Conservation (phyloP, 2,888 invertebrate species). For the Eupithecia exiguata region DNA sequence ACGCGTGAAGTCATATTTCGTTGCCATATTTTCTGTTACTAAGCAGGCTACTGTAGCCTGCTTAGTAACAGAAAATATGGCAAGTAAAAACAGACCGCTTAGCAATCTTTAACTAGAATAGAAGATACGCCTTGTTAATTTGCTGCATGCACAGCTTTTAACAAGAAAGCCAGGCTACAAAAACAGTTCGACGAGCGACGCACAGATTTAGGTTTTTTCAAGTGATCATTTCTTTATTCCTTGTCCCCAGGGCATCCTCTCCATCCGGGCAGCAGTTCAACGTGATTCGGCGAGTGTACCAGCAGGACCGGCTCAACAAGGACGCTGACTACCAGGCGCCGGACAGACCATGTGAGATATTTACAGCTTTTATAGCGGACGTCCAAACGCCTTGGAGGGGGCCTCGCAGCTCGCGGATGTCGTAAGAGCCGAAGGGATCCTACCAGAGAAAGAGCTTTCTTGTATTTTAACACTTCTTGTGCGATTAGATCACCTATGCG, state of each 20-base stretch:
- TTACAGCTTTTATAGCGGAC: background rate
- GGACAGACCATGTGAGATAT: slow-evolving; percentile 66
- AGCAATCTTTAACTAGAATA: too few relatives aligned
- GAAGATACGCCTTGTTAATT: background rate
- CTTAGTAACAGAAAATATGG: too few relatives aligned
- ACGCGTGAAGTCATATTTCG: too few relatives aligned
- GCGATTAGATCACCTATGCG: too few relatives aligned
- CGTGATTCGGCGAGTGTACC: slow-evolving; percentile 86
- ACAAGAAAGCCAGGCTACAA: background rate
- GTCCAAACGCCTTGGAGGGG: background rate
- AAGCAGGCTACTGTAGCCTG: too few relatives aligned
- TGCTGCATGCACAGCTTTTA: background rate
- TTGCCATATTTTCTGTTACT: too few relatives aligned
- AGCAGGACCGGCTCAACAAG: slow-evolving; percentile 86
- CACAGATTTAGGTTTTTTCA: too few relatives aligned
- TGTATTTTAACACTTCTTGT: too few relatives aligned
- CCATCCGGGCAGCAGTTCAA: slow-evolving; percentile 74
- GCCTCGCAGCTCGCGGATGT: too few relatives aligned
- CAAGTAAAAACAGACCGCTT: too few relatives aligned
- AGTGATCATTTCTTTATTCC: background rate
- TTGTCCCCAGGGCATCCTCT: slow-evolving; percentile 62
- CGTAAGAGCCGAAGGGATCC: too few relatives aligned
- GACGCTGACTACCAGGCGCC: slow-evolving; percentile 85
- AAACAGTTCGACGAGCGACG: background rate
- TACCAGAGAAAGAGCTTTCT: too few relatives aligned